phyloP scores from a whole-genome alignment of 2,113 vertebrate genomes.

The Pogonocichla stellata region DNA sequence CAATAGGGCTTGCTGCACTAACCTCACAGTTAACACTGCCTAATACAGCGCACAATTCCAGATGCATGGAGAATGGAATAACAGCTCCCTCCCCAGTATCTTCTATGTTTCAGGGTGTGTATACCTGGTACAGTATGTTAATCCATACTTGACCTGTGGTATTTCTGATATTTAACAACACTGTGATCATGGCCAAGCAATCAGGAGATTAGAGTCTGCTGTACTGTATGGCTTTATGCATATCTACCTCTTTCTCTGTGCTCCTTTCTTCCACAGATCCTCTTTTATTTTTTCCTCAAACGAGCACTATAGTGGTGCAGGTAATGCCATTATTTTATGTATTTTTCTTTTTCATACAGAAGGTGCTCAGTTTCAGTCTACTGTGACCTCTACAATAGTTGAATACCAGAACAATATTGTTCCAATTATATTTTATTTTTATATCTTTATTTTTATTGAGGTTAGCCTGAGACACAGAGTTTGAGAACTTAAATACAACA shows the following conservation, averaged over 20 bases:
- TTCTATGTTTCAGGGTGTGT: accelerated
- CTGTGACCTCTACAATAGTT: background rate
- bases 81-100: background rate
- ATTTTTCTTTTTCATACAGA: background rate
- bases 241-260: background rate
- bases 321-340: background rate
- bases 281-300: background rate
- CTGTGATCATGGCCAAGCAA: background rate
- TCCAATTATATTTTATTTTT: background rate
- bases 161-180: background rate
- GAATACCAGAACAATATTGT: background rate
- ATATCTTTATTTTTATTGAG: background rate
- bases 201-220: background rate
- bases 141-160: accelerated
- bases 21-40: background rate
- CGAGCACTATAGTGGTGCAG: background rate
- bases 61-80: background rate
- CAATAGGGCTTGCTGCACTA: background rate
- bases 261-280: accelerated
- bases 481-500: background rate
- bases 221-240: background rate
- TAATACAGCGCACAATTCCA: background rate
- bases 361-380: background rate
- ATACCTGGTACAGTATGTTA: background rate
- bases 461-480: background rate